These are phyloP conservation scores for Pempheris klunzingeri DNA, from an alignment of 2,797 vertebrate genomes.

Conservation along the genomic window DNA sequence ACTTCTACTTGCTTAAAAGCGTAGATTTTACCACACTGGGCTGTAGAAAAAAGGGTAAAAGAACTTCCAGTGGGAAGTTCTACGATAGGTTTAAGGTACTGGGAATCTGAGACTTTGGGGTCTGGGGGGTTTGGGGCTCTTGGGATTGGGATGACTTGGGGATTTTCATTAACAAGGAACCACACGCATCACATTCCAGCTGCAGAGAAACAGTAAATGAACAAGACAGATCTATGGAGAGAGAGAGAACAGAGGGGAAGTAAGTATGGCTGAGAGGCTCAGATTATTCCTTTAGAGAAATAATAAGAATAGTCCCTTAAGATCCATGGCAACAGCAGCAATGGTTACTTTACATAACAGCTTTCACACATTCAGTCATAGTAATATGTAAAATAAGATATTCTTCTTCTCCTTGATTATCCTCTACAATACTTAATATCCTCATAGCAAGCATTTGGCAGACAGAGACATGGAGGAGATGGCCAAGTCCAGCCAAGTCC, in stretches of 20 bases:
- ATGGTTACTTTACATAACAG: conserved; percentile 23
- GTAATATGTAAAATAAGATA: background rate
- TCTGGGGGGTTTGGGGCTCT: background rate
- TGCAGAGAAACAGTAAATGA: conserved; percentile 26
- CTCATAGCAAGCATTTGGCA: conserved; percentile 1
- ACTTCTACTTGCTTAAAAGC: conserved; percentile 9
- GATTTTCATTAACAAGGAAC: conserved; percentile 23
- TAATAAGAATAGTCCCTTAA: conserved; percentile 14
- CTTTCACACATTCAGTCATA: conserved; percentile 13
- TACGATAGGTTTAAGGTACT: background rate
- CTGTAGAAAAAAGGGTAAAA: conserved; percentile 10
- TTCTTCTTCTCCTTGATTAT: background rate
- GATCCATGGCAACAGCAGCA: conserved; percentile 57
- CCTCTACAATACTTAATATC: background rate
- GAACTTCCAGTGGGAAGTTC: background rate
- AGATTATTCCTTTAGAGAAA: conserved; percentile 6
- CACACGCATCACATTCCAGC: conserved; percentile 62
- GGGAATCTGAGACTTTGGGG: conserved; percentile 13
- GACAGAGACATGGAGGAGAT: background rate
- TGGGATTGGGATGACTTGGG: conserved; percentile 8
- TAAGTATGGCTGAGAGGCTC: conserved; percentile 6
- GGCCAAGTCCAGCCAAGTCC: background rate
- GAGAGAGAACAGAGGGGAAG: conserved; percentile 23
- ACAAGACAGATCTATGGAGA: conserved; percentile 37
- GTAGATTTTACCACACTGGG: background rate